Evolutionary conservation across 2,888 invertebrate species (phyloP), one percentile per base, ranked within the genome.

Genomic region (Erannis defoliaria): DNA sequence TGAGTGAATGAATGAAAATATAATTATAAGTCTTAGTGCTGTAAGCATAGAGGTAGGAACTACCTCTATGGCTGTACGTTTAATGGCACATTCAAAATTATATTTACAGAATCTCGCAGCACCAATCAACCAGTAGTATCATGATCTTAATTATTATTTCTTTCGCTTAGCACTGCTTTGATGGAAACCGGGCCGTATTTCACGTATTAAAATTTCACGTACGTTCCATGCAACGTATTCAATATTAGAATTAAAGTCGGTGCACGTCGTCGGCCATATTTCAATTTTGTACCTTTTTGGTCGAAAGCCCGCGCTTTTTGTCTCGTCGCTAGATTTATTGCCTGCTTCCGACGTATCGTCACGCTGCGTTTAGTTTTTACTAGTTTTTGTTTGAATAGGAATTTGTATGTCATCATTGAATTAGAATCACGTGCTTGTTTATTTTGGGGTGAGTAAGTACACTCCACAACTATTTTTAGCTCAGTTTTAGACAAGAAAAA

Each of bases 251-350:
- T 69, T 63, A 61, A 62, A 62, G 68, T 63, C 63, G 19, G 29
- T 12, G 45, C 55, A 61, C 70, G 58, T 62, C 59, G 66, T 66
- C 70, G 51, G 69, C 71, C 72, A 71, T 72, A 68, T 71, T 72
- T 71, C 66, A 73, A 64, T 76, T 76, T 70, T 63, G 68, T 73
- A 67, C 40, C 51, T 55, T 61, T 61, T 55, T 56, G 23, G 45
- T 59, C 55, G 59, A 61, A 62, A 63, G 68, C 73, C 73, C 78
- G 75, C 74, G 72, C 69, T 66, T 80, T 81, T 84, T 80, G 78
- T 78, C 68, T 73, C 71, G 75, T 81, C 76, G 76, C 72, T 73
- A 79, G 80, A 86, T 84, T 82, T 86, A 86, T 82, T 73, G 64
- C 73, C 61, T 62, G 79, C 83, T 85, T 86, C 86, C 86, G 82